Evolutionary conservation across 1,140 invertebrate species (phyloP), one percentile per base, ranked within the genome.

Genomic region (Daktulosphaira vitifoliae): DNA sequence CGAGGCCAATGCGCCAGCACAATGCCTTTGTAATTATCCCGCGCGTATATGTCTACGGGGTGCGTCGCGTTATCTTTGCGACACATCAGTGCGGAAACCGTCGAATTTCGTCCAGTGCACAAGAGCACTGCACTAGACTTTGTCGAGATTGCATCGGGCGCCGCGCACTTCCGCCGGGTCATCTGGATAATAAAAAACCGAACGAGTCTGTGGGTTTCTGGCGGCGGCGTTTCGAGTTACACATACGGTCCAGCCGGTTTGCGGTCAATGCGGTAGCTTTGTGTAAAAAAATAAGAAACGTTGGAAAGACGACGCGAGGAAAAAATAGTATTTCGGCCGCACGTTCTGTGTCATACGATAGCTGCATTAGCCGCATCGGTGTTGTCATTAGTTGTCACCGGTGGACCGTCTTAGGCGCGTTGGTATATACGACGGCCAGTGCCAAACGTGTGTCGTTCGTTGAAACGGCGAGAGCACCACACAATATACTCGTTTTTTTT

Each of bases 311-410:
- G 11, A 33, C 29, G 29, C 29, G 11, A 33, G 18, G 29, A 37
- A 37, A 18, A 53, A 53, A 25, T 16, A 37, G 6, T 18, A 22
- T 22, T 33, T 39, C 11, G 0, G 23, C 22, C 53, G 38, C 53
- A 42, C 53, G 53, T 39, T 42, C 38, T 42, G 53, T n/a, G n/a
- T 56, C n/a, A 56, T 56, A 56, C n/a, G 53, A 56, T 56, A n/a
- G n/a, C n/a, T n/a, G n/a, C n/a, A 56, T 26, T 42, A 53, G n/a
- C 22, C 53, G 53, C n/a, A 18, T 56, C 53, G 38, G 53, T 56
- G n/a, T 51, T n/a, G 53, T 56, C 53, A 20, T 48, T 48, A n/a
- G 53, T n/a, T 25, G 16, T 56, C 39, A 56, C 53, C 38, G 38
- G 53, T 56, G 53, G 38, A 56, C 53, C 53, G 53, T 56, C 33